phyloP scores from a whole-genome alignment of 2,888 invertebrate species.

The Frankliniella intonsa region DNA sequence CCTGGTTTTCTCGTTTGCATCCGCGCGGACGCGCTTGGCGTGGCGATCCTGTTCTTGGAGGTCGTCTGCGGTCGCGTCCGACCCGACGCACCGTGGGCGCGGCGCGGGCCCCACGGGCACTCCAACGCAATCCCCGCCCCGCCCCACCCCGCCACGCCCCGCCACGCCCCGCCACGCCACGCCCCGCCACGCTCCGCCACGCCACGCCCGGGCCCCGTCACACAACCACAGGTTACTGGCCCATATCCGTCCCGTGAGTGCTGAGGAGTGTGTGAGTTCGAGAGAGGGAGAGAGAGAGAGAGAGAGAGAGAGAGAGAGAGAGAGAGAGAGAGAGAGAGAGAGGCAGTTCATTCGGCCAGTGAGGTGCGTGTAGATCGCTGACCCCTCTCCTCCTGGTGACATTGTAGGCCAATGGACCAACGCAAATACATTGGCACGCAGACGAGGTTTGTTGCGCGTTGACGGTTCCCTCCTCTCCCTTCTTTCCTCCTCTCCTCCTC shows the following conservation, averaged over 20 bases:
- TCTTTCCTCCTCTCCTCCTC: no score
- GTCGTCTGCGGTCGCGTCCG: slow-evolving; percentile 13
- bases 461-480: no score
- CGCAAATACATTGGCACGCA: no score
- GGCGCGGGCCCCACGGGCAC: not conserved
- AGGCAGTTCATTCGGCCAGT: not conserved
- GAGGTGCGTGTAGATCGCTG: not conserved
- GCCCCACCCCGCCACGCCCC: not conserved
- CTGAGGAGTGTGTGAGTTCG: not conserved
- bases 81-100: not conserved
- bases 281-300: not conserved
- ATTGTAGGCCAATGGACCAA: no score
- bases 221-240: slow-evolving; percentile 6
- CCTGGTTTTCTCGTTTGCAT: not conserved
- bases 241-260: not conserved
- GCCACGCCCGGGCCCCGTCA: not conserved
- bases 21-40: not conserved
- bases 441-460: no score
- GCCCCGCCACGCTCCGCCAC: not conserved
- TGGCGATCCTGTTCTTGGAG: slow-evolving; percentile 9
- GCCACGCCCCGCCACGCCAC: not conserved
- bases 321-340: not conserved
- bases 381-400: not conserved
- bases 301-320: not conserved
- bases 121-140: not conserved